These are phyloP conservation scores for Pipistrellus nathusii DNA, from an alignment of 2,797 vertebrate species.

Conservation along the genomic window DNA sequence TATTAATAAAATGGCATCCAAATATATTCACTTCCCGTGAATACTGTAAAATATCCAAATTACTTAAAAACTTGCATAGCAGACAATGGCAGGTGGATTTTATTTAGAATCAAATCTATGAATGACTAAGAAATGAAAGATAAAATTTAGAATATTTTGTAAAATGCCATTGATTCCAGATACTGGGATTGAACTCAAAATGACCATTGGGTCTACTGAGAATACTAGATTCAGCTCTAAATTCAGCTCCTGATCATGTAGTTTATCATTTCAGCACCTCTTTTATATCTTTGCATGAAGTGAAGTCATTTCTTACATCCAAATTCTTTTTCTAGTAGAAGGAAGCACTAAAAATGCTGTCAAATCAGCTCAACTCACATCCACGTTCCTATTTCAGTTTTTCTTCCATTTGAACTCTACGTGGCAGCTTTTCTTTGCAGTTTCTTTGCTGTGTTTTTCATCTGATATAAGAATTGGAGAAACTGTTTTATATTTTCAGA, in stretches of 20 bases:
- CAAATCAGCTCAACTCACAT: not conserved
- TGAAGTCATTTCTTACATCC: conserved; percentile 34
- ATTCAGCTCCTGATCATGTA: conserved; percentile 22
- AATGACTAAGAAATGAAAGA: conserved; percentile 44
- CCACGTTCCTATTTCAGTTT: conserved; percentile 10
- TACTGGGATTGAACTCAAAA: not conserved
- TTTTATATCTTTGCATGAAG: conserved; percentile 30
- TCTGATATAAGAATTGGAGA: conserved; percentile 35
- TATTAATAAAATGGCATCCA: not conserved
- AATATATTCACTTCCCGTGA: conserved; percentile 23
- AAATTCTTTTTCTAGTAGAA: conserved; percentile 31
- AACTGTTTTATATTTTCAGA: conserved; percentile 26
- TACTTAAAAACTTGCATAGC: conserved; percentile 36
- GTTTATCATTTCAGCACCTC: conserved; percentile 11
- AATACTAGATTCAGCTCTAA: not conserved
- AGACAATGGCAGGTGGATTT: not conserved
- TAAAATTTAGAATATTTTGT: conserved; percentile 39
- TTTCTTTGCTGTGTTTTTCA: not conserved
- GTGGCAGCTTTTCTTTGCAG: not conserved
- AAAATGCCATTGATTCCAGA: conserved; percentile 17
- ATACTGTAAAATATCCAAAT: not conserved
- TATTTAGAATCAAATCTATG: conserved; percentile 25
- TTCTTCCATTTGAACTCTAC: conserved; percentile 30
- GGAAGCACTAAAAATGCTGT: not conserved
- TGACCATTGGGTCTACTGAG: not conserved